A percentile compares a stretch with the other conserved stretches of the same genome.
Evolutionary conservation across 2,797 vertebrate genomes (phyloP).

Genomic region (Neosilurus mollespiculum): DNA sequence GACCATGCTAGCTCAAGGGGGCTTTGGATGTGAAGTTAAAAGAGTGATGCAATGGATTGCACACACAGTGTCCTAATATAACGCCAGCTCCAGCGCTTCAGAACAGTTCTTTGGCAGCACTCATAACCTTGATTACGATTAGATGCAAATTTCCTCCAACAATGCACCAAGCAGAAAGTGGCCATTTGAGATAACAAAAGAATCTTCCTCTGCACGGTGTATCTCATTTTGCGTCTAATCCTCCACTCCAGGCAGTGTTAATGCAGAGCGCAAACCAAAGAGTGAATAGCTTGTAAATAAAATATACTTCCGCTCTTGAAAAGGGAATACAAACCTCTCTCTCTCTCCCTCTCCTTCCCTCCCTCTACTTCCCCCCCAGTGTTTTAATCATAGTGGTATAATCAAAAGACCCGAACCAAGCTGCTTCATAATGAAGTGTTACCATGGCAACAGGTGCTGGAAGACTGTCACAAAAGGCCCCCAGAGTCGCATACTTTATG

Average conservation of each 20-base stretch:
- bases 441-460: conserved; percentile 72
- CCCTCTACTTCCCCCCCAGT: conserved; percentile 39
- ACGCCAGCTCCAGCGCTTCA: conserved; percentile 64
- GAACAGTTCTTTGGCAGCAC: conserved; percentile 51
- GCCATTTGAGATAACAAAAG: conserved; percentile 49
- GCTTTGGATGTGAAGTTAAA: conserved; percentile 63
- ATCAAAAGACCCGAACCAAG: conserved; percentile 67
- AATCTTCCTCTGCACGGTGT: not conserved
- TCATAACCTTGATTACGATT: conserved; percentile 66
- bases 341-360: conserved; percentile 21
- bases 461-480: conserved; percentile 57
- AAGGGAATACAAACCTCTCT: conserved; percentile 30
- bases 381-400: conserved; percentile 73
- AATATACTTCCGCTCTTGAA: conserved; percentile 21
- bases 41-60: conserved; percentile 65
- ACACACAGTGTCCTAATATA: conserved; percentile 67
- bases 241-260: conserved; percentile 18
- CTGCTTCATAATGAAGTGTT: conserved; percentile 75
- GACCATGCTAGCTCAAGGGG: conserved; percentile 60
- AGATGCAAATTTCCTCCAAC: conserved; percentile 55
- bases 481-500: conserved; percentile 48
- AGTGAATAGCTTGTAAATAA: conserved; percentile 17
- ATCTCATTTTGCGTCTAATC: conserved; percentile 12
- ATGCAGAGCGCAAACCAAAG: not conserved
- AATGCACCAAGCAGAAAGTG: conserved; percentile 48